Conservation (phyloP, 2,113 vertebrate species). For the Misgurnus mizolepis region DNA sequence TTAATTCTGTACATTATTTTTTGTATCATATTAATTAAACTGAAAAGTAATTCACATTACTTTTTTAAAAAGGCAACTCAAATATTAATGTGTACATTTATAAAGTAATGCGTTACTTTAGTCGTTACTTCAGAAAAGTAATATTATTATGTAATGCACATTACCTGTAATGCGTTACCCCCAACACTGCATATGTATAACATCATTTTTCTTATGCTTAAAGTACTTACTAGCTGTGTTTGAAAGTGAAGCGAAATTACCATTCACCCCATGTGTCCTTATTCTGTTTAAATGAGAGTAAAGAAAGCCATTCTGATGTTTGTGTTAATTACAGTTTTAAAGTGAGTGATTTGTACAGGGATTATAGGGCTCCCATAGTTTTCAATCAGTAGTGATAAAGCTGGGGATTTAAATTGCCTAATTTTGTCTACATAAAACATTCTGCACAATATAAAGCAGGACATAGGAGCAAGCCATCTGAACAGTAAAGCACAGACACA, state of each 20-base stretch:
- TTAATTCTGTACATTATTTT: too few species aligned
- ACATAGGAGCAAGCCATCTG: background rate
- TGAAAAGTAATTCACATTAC: too few species aligned
- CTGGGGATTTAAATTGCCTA: background rate
- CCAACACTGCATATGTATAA: too few species aligned
- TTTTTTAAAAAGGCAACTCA: too few species aligned
- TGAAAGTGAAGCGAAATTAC: conserved; percentile 1
- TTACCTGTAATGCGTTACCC: too few species aligned
- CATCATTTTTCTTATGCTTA: too few species aligned
- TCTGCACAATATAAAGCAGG: background rate
- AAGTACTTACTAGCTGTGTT: conserved; percentile 16
- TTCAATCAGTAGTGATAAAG: background rate
- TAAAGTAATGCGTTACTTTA: too few species aligned
- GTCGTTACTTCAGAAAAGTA: too few species aligned
- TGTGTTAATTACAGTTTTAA: conserved; percentile 32
- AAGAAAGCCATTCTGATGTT: conserved; percentile 41
- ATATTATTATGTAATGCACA: too few species aligned
- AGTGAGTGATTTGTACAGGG: conserved; percentile 14
- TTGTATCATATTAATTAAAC: too few species aligned
- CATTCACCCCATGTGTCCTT: conserved; percentile 6
- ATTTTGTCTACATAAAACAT: background rate
- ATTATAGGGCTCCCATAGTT: background rate
- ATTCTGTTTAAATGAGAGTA: conserved; percentile 22
- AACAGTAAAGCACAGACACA: background rate
- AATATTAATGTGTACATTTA: too few species aligned